Conservation (phyloP, 2,888 invertebrate species). For the Andricus curvator region DNA sequence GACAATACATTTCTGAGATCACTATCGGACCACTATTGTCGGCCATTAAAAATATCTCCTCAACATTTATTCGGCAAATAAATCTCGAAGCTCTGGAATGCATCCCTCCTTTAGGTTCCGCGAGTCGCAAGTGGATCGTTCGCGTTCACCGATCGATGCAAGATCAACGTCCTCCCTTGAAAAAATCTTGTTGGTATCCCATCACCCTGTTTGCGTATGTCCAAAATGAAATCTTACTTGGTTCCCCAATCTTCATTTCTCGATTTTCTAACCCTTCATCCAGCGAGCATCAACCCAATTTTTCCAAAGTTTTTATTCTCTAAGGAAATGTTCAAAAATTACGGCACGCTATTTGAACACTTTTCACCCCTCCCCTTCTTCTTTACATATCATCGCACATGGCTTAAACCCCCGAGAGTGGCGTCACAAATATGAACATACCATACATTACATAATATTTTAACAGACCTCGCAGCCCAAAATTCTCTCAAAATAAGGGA, state of each 20-base stretch:
- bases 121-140: slow-evolving; percentile 35
- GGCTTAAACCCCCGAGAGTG: too few relatives aligned
- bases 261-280: not conserved
- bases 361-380: too few relatives aligned
- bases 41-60: slow-evolving; percentile 71
- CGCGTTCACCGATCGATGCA: slow-evolving; percentile 11
- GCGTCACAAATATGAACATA: too few relatives aligned
- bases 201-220: slow-evolving; percentile 12
- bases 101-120: slow-evolving; percentile 42
- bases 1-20: slow-evolving; percentile 71
- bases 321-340: too few relatives aligned
- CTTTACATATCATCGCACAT: too few relatives aligned
- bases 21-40: slow-evolving; percentile 69
- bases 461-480: too few relatives aligned
- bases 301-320: not conserved
- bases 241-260: not conserved
- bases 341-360: too few relatives aligned
- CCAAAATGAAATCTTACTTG: slow-evolving; percentile 3
- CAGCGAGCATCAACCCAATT: not conserved
- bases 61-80: slow-evolving; percentile 71
- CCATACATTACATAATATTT: too few relatives aligned
- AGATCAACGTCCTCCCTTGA: slow-evolving; percentile 33
- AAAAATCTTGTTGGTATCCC: slow-evolving; percentile 36
- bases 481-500: too few relatives aligned
- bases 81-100: slow-evolving; percentile 62